Base-by-base conservation (phyloP, 1,140 invertebrate genomes). In the Goniozus legneri region DNA sequence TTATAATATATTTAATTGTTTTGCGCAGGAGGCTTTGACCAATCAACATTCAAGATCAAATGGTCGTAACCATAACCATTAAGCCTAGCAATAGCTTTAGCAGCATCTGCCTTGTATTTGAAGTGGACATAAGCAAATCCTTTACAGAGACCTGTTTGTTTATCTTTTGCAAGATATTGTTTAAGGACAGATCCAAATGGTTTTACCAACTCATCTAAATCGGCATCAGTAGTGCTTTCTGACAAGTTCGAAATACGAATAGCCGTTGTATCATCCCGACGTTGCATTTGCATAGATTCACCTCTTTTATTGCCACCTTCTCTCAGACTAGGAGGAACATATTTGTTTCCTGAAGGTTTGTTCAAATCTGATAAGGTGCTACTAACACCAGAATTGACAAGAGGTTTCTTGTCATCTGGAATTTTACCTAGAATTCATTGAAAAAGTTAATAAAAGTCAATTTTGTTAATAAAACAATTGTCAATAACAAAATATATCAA, bases 31-130 rank as follows among this genome's bases (percentile, higher is more conserved):
- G 88, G 88, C 76, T 97, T 98, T 2, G 97, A 98, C 97, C 97
- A 99, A 79, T 99, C 97, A 14, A 98, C 97, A 75, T 86, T 95
- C 8, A 99, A 77, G 70, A 99, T 99, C 42, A 99, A 82, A 81
- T 99, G 95, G 78, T 98, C 95, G 73, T 98, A 98, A 49, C 96
- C 95, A 76, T 92, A 89, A 2, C 95, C 96, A 73, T 98, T 91
- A 3, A 99, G 83, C 33, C 81, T 81, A 47, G 84, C 75, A 59
- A 99, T 97, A 47, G 97, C 97, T 62, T 87, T 84, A 13, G 91
- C 88, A 27, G 97, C 96, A 77, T 97, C 92, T 60, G 86, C 83
- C 57, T 86, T 81, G 48, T 86, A 85, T 68, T 91, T 92, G 72
- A 94, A 98, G 65, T 96, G 96, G 35, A 98, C 90, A 67, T 98